Evolutionary conservation across 1,140 invertebrate species (phyloP), one percentile per base, ranked within the genome.

Genomic region (Drusus annulatus): DNA sequence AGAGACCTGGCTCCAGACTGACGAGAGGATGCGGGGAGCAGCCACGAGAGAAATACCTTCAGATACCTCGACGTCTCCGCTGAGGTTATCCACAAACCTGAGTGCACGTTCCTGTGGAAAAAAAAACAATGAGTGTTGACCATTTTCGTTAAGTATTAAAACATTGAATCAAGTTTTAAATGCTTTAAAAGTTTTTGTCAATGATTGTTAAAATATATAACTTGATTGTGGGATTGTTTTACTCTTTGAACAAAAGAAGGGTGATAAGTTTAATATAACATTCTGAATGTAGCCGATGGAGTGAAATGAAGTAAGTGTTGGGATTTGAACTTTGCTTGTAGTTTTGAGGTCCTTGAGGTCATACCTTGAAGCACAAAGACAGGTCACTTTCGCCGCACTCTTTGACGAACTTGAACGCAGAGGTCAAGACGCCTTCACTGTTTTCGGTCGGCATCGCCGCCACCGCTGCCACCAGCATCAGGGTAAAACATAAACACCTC

Each of bases 11-110:
- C 91, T 74, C 86, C 89, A 83, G 71, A 81, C 45, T 86, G 86
- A 75, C 86, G 87, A 4, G 88, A 90, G 19, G 90, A 90, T 51
- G 93, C 91, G 63, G 91, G 92, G 74, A n/a, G 89, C 91, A 84
- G 93, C 91, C 8, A 95, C 91, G 75, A 96, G 90, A 63, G 91
- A 92, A 78, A 96, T 89, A 45, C 94, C 94, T 83, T 94, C 94
- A 77, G 91, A 87, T 13, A 96, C 85, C 83, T 90, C 89, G 84
- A 91, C 86, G 82, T 89, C 87, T 78, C 88, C 84, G 56, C 86
- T 86, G 63, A 92, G 88, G 50, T 91, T 92, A 81, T 94, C 93
- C 7, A 94, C 91, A 83, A 92, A 93, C 83, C 91, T 91, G n/a
- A 94, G 84, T 6, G 93, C 93, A 16, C 92, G 87, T 88, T 93